Evolutionary conservation across 1,140 invertebrate species (phyloP), one percentile per base, ranked within the genome.

Genomic region (Drosophila rufa): DNA sequence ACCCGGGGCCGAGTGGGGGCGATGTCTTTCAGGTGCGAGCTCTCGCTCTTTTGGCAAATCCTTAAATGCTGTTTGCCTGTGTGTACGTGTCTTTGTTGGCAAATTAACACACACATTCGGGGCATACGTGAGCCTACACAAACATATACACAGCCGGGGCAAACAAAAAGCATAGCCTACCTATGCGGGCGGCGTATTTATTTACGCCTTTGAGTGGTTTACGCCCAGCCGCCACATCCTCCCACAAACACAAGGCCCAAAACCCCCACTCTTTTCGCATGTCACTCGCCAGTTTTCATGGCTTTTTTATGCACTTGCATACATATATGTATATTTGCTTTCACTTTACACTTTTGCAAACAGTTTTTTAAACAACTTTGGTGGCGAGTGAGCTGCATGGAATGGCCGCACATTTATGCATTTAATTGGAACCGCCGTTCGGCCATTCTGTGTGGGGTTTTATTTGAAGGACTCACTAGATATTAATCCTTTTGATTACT

Each of bases 21-120:
- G 51, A 80, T 82, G 84, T 79, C 80, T 80, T 86, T 89, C 84
- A 80, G 71, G 69, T 65, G 61, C 51, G 67, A 70, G 48, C 47
- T 51, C 67, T 62, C 76, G 48, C 79, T 60, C 78, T 77, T 75
- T 77, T 59, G 78, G 73, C 57, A 73, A 83, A 87, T 89, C 80
- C 84, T 84, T 89, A 79, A 87, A 84, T 83, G 78, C 77, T 87
- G 84, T 84, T 89, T 83, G 81, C 84, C 45, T 87, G 84, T 87
- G 76, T 78, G 80, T 80, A 77, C 84, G 84, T 80, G 83, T 87
- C 83, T 87, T 80, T 89, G 80, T 87, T 87, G 80, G 84, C 80
- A 89, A 87, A 87, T 89, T 89, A 87, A 89, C 84, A 83, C 84
- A 83, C 84, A 87, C 68, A 68, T 64, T 80, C 19, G 42, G 50